These are phyloP conservation scores for Aurelia coerulea DNA, from an alignment of 30 jellyfish, hydroid and myxozoan species.

Conservation along the genomic window DNA sequence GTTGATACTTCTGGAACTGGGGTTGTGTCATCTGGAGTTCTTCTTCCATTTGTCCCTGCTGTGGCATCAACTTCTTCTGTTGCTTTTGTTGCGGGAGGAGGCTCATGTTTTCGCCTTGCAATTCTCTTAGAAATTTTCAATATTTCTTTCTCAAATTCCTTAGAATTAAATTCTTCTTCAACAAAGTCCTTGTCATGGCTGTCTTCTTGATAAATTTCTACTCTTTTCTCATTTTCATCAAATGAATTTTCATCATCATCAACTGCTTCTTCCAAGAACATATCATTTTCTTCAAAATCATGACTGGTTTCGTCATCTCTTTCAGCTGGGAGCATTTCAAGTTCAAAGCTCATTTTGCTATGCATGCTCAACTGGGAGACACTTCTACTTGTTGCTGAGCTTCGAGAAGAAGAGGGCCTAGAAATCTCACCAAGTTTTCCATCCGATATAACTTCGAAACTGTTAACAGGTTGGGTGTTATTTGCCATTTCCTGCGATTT, in stretches of 20 bases:
- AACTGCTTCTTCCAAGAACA: constrained; percentile 40
- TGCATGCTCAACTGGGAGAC: constrained; percentile 50
- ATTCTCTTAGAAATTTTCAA: constrained; percentile 25
- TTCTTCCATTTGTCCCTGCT: background rate
- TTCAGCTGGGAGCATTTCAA: constrained; percentile 57
- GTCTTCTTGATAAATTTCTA: background rate
- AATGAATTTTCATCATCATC: constrained; percentile 5
- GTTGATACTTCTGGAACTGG: background rate
- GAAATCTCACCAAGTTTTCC: constrained; percentile 58
- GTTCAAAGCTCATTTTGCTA: constrained; percentile 38
- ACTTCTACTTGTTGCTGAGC: constrained; percentile 51
- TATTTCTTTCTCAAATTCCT: constrained; percentile 40
- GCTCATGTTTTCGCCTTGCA: background rate
- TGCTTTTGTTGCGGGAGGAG: background rate
- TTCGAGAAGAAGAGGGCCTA: constrained; percentile 57
- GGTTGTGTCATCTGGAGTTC: background rate
- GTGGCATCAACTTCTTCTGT: background rate
- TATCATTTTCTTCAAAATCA: background rate
- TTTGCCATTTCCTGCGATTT: background rate
- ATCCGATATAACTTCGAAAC: constrained; percentile 53
- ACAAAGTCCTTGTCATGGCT: background rate
- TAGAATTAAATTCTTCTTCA: constrained; percentile 14
- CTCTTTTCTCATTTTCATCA: no score
- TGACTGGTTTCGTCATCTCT: background rate
- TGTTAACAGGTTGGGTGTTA: constrained; percentile 18